Evolutionary conservation across 2,797 vertebrate genomes (phyloP), one percentile per base, ranked within the genome.

Genomic region (Phalanger gymnotis): DNA sequence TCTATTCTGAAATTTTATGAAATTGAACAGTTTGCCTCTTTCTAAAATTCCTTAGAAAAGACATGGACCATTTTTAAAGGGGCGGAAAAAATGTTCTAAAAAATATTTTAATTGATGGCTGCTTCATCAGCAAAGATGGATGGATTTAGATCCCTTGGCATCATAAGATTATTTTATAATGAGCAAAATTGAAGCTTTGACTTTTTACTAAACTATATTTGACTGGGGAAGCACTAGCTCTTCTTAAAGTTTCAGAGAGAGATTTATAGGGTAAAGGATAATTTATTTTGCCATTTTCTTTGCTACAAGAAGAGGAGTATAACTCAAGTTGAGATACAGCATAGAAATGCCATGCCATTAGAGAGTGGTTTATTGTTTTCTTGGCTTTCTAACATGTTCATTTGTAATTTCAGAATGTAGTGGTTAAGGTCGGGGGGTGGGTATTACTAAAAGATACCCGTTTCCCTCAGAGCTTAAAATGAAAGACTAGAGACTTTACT

Each of bases 231-330:
- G 31, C 95, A 93, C 19, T 90, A 13, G 5, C 9, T 89, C 27
- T 94, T 96, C 19, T 92, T n/a, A 96, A 92, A 95, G 94, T 96
- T 95, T 53, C 89, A 96, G 31, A 27, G 96, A 93, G 55, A 95
- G 14, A 81, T 58, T 91, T 93, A 47, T 54, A 58, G 40, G 5
- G 31, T 52, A 54, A 94, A 96, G 53, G 0, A 90, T 55, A 94
- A 91, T 95, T 95, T 95, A 90, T 95, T 34, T 81, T 47, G 57
- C 0, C 93, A 31, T 51, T 52, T 47, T 93, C 53, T 94, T 94
- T 92, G 53, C 96, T 96, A 93, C 92, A 54, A 92, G 94, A 96
- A 93, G 52, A 95, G 47, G 93, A 93, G 52, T 90, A 53, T 91
- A 95, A 87, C 40, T 95, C 58, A 94, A 34, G 93, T 92, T 96